Evolutionary conservation across 2,113 vertebrate genomes (phyloP), one percentile per base, ranked within the genome.

Genomic region (Pachycephala philippinensis): DNA sequence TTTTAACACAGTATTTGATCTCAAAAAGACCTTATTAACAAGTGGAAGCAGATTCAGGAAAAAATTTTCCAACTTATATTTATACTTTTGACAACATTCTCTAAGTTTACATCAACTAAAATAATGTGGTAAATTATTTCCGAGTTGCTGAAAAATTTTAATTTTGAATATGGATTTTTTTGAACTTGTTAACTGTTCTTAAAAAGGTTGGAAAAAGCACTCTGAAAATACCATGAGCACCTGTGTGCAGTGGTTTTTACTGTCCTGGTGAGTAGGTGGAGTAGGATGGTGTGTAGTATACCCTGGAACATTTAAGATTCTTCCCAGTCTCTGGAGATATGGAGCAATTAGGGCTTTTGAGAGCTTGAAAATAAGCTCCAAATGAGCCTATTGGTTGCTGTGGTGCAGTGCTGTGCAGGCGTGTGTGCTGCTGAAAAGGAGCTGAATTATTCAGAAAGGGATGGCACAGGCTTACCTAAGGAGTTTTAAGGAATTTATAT

Each of bases 361-460:
- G 30, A 47, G 59, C 70, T 64, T 0, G 6, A 78, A 83, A 93
- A 52, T 17, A 24, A 49, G 22, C 50, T 84, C 45, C 42, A n/a
- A 13, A 61, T 47, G 9, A 89, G 17, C 76, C 37, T 54, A 11
- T n/a, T 70, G 11, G 69, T 59, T 65, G 66, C 42, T 35, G 31
- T 44, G 6, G 52, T 8, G 68, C 3, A 0, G 14, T 22, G 47
- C 64, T 83, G 10, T 11, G 40, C 78, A 49, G 70, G 13, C 3
- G 0, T 2, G 11, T 2, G 10, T 1, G 4, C 61, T 50, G 60
- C 44, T 4, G 6, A 72, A 60, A 70, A 78, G 27, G 17, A 65
- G 30, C 19, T 42, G 24, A 80, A 54, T 59, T 49, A 31, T 53
- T 90, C 39, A 45, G 57, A 74, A 88, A 59, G 19, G 12, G 26